Conservation (phyloP, 2,888 invertebrate genomes). For the Drosophila aldrichi region DNA sequence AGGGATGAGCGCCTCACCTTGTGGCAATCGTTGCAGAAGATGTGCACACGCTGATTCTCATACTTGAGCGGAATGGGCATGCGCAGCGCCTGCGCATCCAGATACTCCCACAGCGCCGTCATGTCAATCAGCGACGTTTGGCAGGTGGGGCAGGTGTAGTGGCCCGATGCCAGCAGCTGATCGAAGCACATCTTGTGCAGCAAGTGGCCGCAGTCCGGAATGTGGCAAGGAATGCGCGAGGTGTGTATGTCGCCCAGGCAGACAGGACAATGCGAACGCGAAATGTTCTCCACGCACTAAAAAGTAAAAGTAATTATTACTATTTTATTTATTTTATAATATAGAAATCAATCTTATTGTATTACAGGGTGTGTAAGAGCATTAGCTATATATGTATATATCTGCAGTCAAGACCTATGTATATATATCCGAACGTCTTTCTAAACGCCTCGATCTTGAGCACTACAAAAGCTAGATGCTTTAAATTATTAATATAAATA, state of each 20-base stretch:
- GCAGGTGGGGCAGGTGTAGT: conserved; percentile 95
- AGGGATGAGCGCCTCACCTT: conserved; percentile 87
- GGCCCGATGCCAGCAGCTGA: conserved; percentile 89
- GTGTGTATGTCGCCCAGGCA: conserved; percentile 96
- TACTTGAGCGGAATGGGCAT: conserved; percentile 95
- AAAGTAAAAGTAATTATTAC: conserved; percentile 57
- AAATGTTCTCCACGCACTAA: conserved; percentile 95
- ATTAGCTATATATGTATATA: too few species aligned
- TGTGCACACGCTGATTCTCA: conserved; percentile 91
- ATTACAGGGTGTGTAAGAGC: too few species aligned
- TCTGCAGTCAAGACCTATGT: too few species aligned
- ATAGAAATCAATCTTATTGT: too few species aligned
- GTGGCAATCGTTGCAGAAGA: conserved; percentile 96
- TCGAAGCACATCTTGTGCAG: conserved; percentile 94
- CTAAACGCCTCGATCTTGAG: not conserved
- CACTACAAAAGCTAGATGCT: not conserved
- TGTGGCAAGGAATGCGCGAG: conserved; percentile 94
- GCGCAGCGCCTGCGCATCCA: conserved; percentile 92
- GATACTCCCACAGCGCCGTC: conserved; percentile 90
- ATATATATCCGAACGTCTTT: too few species aligned
- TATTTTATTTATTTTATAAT: too few species aligned
- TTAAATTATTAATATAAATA: not conserved
- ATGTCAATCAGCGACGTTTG: conserved; percentile 95
- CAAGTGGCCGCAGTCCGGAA: conserved; percentile 95
- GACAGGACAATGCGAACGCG: conserved; percentile 94